These are phyloP conservation scores for Drosophila eugracilis DNA, from an alignment of 1,140 invertebrate genomes.

Conservation along the genomic window DNA sequence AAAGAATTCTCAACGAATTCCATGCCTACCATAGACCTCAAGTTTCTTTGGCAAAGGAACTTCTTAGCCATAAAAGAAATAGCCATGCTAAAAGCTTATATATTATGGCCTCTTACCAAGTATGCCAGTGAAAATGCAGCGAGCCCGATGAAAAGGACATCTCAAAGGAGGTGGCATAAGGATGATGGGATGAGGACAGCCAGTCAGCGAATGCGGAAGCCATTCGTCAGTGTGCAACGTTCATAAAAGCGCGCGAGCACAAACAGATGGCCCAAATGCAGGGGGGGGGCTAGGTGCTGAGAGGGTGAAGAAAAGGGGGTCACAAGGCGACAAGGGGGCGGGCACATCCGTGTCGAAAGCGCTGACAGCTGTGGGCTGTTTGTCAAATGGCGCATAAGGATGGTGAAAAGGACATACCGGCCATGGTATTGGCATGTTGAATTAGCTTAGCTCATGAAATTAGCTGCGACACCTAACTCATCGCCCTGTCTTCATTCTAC, in stretches of 20 bases:
- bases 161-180: constrained; percentile 11
- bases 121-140: constrained; percentile 47
- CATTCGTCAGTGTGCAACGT: constrained; percentile 70
- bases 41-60: constrained; percentile 20
- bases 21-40: too few relatives aligned
- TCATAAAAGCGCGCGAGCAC: constrained; percentile 64
- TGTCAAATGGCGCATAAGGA: constrained; percentile 42
- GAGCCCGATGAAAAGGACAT: constrained; percentile 45
- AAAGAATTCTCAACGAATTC: not conserved
- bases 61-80: constrained; percentile 30
- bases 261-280: constrained; percentile 58
- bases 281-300: too few relatives aligned
- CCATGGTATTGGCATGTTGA: constrained; percentile 69
- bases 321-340: not conserved
- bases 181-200: constrained; percentile 12
- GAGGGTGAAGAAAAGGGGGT: not conserved
- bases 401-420: constrained; percentile 18
- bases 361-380: constrained; percentile 60
- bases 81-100: constrained; percentile 40
- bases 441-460: constrained; percentile 71
- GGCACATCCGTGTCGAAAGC: constrained; percentile 37
- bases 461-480: constrained; percentile 57
- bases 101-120: constrained; percentile 41
- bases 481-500: constrained; percentile 4
- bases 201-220: constrained; percentile 58